phyloP scores from a whole-genome alignment of 2,113 vertebrate genomes.

The Kryptolebias marmoratus region DNA sequence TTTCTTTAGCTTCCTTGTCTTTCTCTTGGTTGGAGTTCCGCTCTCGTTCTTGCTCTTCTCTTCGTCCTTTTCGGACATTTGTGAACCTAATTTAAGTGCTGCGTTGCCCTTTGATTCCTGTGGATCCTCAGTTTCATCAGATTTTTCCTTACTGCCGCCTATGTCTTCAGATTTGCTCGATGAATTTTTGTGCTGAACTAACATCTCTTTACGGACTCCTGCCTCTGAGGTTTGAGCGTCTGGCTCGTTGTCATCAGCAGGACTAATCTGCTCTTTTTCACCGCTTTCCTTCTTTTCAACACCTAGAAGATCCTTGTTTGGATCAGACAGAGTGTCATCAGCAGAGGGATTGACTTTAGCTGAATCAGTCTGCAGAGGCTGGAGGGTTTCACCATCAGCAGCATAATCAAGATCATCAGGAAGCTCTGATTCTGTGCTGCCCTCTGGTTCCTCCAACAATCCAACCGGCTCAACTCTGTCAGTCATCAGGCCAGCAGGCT shows the following conservation, averaged over 20 bases:
- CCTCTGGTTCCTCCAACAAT: slow-evolving; percentile 62
- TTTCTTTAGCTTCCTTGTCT: slow-evolving; percentile 68
- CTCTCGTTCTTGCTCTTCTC: slow-evolving; percentile 55
- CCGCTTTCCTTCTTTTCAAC: slow-evolving; percentile 16
- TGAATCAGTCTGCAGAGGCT: slow-evolving; percentile 33
- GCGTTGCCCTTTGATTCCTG: slow-evolving; percentile 17
- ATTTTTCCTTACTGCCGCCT: slow-evolving; percentile 8
- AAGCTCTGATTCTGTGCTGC: slow-evolving; percentile 74
- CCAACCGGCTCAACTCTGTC: slow-evolving; percentile 1
- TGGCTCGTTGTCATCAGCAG: not conserved
- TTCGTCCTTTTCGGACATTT: slow-evolving; percentile 33
- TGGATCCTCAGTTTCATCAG: slow-evolving; percentile 3
- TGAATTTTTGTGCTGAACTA: slow-evolving; percentile 23
- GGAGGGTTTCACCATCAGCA: slow-evolving; percentile 53
- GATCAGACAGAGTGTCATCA: slow-evolving; percentile 4
- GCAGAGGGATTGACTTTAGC: slow-evolving; percentile 17
- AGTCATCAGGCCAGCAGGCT: not conserved
- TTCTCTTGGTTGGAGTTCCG: slow-evolving; percentile 49
- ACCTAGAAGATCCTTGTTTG: slow-evolving; percentile 13
- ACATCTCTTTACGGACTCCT: slow-evolving; percentile 20
- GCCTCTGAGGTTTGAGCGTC: slow-evolving; percentile 41
- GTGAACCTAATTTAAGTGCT: slow-evolving; percentile 17
- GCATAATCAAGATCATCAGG: slow-evolving; percentile 68
- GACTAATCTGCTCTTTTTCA: slow-evolving; percentile 38
- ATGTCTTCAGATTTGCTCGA: slow-evolving; percentile 8